Percentiles rank a stretch among this genome's conserved stretches.
Evolutionary conservation across 1,140 invertebrate genomes (phyloP).

Genomic region (Andrena cerasifolii): DNA sequence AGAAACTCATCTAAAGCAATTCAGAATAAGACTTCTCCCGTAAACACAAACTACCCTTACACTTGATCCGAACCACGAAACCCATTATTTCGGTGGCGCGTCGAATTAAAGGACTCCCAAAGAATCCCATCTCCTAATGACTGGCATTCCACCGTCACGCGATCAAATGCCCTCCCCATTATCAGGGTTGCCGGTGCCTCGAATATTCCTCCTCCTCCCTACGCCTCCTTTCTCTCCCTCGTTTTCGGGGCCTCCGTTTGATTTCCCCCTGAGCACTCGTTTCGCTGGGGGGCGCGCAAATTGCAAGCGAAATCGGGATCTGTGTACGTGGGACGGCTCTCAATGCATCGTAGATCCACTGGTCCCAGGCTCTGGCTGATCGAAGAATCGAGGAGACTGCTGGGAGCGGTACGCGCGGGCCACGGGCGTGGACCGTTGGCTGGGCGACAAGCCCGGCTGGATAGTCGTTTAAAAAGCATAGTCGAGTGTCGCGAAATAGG

Average conservation of each 20-base stretch:
- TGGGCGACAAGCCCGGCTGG: constrained; percentile 11
- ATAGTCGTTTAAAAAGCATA: constrained; percentile 32
- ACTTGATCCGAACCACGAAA: too few relatives aligned
- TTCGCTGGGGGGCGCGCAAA: constrained; percentile 14
- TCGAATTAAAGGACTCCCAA: neutral
- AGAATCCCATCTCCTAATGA: constrained; percentile 7
- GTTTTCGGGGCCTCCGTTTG: constrained; percentile 2
- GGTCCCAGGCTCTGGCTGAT: too few relatives aligned
- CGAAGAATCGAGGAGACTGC: constrained; percentile 31
- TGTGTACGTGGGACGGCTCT: constrained; percentile 36
- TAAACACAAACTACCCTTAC: too few relatives aligned
- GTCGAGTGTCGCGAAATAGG: constrained; percentile 1
- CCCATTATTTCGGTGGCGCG: too few relatives aligned
- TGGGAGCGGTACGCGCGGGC: neutral
- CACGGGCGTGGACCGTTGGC: neutral
- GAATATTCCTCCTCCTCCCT: constrained; percentile 29
- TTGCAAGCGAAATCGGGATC: constrained; percentile 1
- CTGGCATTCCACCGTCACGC: neutral
- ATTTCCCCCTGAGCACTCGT: neutral
- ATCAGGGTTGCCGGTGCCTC: neutral
- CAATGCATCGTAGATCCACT: constrained; percentile 15
- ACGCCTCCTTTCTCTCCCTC: constrained; percentile 10
- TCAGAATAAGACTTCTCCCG: too few relatives aligned
- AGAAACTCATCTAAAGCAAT: too few relatives aligned
- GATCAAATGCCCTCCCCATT: neutral